phyloP scores from a whole-genome alignment of 2,797 vertebrate species.

The Takifugu ocellatus region DNA sequence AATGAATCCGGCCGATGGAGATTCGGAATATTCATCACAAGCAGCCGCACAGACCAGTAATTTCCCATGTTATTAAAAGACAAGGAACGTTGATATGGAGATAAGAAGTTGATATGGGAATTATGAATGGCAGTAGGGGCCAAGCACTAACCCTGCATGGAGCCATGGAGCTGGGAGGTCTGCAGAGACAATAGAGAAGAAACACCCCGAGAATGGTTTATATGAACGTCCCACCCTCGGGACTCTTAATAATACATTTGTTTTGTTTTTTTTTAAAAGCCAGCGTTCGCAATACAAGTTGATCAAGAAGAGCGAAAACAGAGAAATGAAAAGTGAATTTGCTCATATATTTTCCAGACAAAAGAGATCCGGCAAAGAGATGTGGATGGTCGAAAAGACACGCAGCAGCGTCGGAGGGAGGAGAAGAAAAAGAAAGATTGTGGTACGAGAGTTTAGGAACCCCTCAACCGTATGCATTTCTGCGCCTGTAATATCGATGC shows the following conservation, averaged over 20 bases:
- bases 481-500: constrained; percentile 70
- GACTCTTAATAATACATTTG: constrained; percentile 51
- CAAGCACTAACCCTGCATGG: constrained; percentile 55
- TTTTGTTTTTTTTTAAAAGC: constrained; percentile 6
- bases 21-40: constrained; percentile 48
- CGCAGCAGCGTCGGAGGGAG: constrained; percentile 25
- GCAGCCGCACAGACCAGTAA: constrained; percentile 57
- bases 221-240: constrained; percentile 59
- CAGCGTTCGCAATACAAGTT: constrained; percentile 48
- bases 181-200: constrained; percentile 52
- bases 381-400: constrained; percentile 40
- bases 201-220: constrained; percentile 48
- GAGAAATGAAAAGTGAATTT: constrained; percentile 15
- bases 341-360: constrained; percentile 56
- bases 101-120: constrained; percentile 73
- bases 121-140: constrained; percentile 68
- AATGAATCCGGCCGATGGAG: constrained; percentile 48
- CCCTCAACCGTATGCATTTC: constrained; percentile 58
- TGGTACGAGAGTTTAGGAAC: constrained; percentile 51
- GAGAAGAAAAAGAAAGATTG: constrained; percentile 22
- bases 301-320: constrained; percentile 37
- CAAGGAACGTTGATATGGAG: constrained; percentile 48
- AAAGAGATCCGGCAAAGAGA: constrained; percentile 47
- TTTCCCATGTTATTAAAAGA: constrained; percentile 67
- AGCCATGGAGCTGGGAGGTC: constrained; percentile 38